Conservation (phyloP, 2,888 invertebrate species). For the Leptinotarsa tumamoca region DNA sequence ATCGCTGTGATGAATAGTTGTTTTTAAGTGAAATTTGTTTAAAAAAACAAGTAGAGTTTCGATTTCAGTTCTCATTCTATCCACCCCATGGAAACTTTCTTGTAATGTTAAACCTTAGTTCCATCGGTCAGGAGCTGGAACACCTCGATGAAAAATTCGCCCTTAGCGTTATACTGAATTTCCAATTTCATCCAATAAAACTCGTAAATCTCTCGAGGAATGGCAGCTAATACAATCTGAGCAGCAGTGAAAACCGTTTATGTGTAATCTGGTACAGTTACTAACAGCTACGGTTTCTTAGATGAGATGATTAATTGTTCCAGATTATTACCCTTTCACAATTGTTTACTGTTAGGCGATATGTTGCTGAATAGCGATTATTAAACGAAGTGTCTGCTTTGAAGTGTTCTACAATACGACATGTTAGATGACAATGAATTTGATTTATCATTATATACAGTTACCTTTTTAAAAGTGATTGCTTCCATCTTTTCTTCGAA, state of each 20-base stretch:
- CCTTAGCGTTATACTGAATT: constrained; percentile 6
- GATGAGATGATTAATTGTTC: constrained; percentile 36
- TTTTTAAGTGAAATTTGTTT: too few species aligned
- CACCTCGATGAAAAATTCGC: not conserved
- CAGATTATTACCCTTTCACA: constrained; percentile 33
- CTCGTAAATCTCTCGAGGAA: constrained; percentile 22
- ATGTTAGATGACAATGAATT: too few species aligned
- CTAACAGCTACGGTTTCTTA: constrained; percentile 24
- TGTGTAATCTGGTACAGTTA: constrained; percentile 30
- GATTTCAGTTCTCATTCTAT: too few species aligned
- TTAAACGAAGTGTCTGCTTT: constrained; percentile 9
- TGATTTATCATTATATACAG: too few species aligned
- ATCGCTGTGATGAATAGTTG: too few species aligned
- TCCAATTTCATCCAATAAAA: constrained; percentile 15
- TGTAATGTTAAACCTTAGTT: too few species aligned
- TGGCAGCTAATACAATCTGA: constrained; percentile 16
- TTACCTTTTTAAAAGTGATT: too few species aligned
- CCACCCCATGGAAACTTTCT: too few species aligned
- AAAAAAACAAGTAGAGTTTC: too few species aligned
- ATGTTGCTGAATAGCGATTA: constrained; percentile 2
- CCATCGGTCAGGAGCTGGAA: not conserved
- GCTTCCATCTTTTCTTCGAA: too few species aligned
- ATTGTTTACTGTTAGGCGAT: constrained; percentile 25
- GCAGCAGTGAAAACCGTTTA: constrained; percentile 21
- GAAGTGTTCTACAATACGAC: too few species aligned